A percentile compares a stretch with the other conserved stretches of the same genome.
Evolutionary conservation across 1,140 invertebrate species (phyloP).

Genomic region (Cydia splendana): DNA sequence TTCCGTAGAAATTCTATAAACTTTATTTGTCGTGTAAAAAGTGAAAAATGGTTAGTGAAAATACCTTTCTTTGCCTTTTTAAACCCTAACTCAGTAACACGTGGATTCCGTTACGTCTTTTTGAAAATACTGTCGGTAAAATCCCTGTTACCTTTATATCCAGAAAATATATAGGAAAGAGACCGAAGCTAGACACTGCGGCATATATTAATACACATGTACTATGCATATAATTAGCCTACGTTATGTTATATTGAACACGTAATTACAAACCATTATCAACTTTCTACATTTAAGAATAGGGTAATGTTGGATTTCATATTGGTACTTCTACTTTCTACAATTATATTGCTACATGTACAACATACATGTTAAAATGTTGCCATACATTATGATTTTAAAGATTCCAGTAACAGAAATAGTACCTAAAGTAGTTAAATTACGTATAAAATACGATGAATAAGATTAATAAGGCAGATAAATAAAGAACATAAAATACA

Average conservation of each 20-base stretch:
- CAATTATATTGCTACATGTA: neutral
- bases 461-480: no score
- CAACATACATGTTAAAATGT: neutral
- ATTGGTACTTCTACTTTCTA: neutral
- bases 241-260: slow-evolving; percentile 42
- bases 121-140: slow-evolving; percentile 34
- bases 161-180: slow-evolving; percentile 66
- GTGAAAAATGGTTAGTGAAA: neutral
- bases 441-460: no score
- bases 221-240: slow-evolving; percentile 67
- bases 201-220: slow-evolving; percentile 60
- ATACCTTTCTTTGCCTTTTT: neutral
- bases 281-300: neutral
- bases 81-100: neutral
- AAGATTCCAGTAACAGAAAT: no score
- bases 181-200: slow-evolving; percentile 40
- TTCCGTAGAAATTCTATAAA: neutral
- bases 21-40: neutral
- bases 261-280: slow-evolving; percentile 35
- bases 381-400: no score
- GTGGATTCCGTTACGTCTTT: slow-evolving; percentile 24
- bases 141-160: slow-evolving; percentile 65
- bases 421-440: no score
- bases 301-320: neutral
- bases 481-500: no score